Base-by-base conservation (phyloP, 2,113 vertebrate genomes). In the Eptesicus fuscus region DNA sequence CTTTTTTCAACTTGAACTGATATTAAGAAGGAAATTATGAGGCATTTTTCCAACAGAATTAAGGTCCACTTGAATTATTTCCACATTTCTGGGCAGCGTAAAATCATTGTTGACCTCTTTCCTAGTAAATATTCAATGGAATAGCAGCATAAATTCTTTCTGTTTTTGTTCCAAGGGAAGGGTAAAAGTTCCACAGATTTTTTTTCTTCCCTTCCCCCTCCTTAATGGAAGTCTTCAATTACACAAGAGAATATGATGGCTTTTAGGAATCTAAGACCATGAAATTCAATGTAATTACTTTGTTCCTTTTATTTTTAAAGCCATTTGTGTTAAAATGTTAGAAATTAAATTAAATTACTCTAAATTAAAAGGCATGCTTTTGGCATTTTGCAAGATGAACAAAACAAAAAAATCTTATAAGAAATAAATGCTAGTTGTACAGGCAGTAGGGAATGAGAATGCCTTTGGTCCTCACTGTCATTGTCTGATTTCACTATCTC, bases 311-410 rank as follows among this genome's bases (percentile, higher is more conserved):
- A 92, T 53, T 96, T 97, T 91, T 79, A 91, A 59, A 95, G 25
- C 23, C 67, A 9, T 96, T 98, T 96, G 74, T 77, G 83, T n/a
- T 28, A n/a, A 97, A 95, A 94, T 94, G 67, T 73, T 96, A 94
- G 63, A 95, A 97, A 97, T 94, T 83, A 95, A 87, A 85, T 95
- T 93, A 96, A 96, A 95, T 95, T 95, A 96, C 90, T 86, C 53
- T 88, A 74, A 98, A 95, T 97, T 96, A 88, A 96, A 98, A 98
- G 77, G 47, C 80, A 20, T 53, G 0, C n/a, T 9, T 1, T 59
- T 96, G 23, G 13, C 91, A 65, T 94, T 97, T 78, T 96, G 18
- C 51, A 93, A 83, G 82, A 73, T 80, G 88, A 95, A 85, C 78
- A 93, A 63, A 47, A 63, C 37, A 37, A 63, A 56, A 63, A 67